These are phyloP conservation scores for Agapornis canus DNA, from an alignment of 2,797 vertebrate species.

Conservation along the genomic window DNA sequence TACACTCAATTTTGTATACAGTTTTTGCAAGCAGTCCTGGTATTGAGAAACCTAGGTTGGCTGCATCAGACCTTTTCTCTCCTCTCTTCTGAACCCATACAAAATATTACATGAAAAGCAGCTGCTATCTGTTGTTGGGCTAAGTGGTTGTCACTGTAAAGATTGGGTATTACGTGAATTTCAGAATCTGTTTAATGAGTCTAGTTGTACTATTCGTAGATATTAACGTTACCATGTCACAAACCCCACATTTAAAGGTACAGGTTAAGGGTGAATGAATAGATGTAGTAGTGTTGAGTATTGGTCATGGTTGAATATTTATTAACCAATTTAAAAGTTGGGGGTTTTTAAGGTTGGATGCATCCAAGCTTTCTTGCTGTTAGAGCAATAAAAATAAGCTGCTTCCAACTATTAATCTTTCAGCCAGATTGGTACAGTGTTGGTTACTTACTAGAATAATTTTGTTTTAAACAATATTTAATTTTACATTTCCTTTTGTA, in stretches of 20 bases:
- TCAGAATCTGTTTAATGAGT: neutral
- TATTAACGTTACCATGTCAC: neutral
- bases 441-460: neutral
- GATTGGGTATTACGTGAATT: neutral
- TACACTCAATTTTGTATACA: neutral
- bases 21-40: neutral
- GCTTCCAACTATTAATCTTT: neutral
- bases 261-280: neutral
- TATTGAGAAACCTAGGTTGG: neutral
- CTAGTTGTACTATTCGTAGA: neutral
- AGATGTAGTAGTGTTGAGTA: neutral
- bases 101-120: neutral
- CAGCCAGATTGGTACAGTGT: neutral
- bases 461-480: neutral
- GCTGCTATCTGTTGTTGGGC: neutral
- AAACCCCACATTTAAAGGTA: neutral
- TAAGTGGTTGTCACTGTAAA: neutral
- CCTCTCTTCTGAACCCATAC: neutral
- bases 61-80: neutral
- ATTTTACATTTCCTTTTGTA: neutral
- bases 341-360: neutral
- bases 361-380: neutral
- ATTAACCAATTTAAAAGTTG: neutral
- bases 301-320: neutral
- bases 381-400: neutral